Base-by-base conservation (phyloP, 1,140 invertebrate species). In the Drosophila virilis region DNA sequence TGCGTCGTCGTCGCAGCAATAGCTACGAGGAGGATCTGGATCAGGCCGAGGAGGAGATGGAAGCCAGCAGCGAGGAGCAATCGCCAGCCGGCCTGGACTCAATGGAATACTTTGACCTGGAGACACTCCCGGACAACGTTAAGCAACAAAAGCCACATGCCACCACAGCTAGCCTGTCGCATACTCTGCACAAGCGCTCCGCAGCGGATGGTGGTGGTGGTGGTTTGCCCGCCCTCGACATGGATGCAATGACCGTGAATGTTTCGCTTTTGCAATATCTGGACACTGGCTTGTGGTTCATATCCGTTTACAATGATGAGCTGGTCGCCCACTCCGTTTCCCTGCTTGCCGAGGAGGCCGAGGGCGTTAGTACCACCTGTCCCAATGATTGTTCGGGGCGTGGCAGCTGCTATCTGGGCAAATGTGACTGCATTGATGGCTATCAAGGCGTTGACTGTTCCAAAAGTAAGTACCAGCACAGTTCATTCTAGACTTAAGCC, bases 251-350 rank as follows among this genome's bases (percentile, higher is more conserved):
- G 94, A 94, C 95, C 92, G 96, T 97, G 22, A 97, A 97, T 91
- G 96, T 97, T 10, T 97, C 96, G 59, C 93, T 98, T 62, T 93
- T 97, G 46, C 96, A 98, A 90, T 97, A 97, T 92, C 93, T 99
- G 70, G 97, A 98, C 90, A 96, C 96, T 10, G 98, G 98, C 6
- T 94, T 96, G 64, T 99, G 98, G 98, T 99, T 98, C 93, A 94
- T 99, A 37, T 97, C 97, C 5, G 94, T 99, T 65, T 99, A 98
- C 93, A 99, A 99, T 93, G 98, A 99, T 92, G 97, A 97, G 89
- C 93, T 97, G 8, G 94, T 96, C 74, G 94, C 97, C 15, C 96
- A 98, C 90, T 96, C 95, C 80, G 96, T 98, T 1, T 95, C 96
- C 50, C 93, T 97, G 91, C 93, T 97, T 58, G 96, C 97, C 54